Base-by-base conservation (phyloP, 2,113 vertebrate genomes). In the Siphamia tubifer region DNA sequence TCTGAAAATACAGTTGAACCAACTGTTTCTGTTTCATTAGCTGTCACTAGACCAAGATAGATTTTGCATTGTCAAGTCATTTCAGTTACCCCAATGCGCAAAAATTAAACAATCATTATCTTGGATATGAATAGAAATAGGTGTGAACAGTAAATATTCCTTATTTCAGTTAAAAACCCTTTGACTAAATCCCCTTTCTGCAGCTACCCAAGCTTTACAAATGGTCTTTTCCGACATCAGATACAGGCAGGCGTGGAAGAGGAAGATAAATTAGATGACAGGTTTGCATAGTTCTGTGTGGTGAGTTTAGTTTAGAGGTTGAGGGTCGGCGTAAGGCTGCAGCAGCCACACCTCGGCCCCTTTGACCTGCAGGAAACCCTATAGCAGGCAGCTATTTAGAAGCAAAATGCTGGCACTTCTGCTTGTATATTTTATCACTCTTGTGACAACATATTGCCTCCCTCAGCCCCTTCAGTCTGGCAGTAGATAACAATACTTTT, bases 291-390 rank as follows among this genome's bases (percentile, higher is more conserved):
- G 57, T 73, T 81, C 24, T 30, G 70, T 40, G 58, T 71, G 74
- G 74, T 81, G 76, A 79, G 79, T 87, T 86, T 85, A 78, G 82
- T 72, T 86, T 83, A 72, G 82, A 66, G 81, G 75, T 82, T 45
- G 71, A 42, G 69, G 74, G 73, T 85, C 48, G 63, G 55, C 21
- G 31, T 81, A 67, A 74, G 68, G 61, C 74, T 69, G 60, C 43
- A 57, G 61, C 60, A 35, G 65, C 60, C 79, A 78, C 81, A 85
- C 79, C 67, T 73, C 68, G 31, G 62, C 52, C 63, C 65, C 77
- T 79, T 16, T 65, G 83, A 87, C 84, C 84, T 60, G 43, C 10
- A 19, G 31, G 84, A 83, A 88, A 85, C 78, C 56, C 55, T 70
- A 86, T 64, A 85, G 68, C 66, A 0, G 1, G 30, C 58, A 80